Evolutionary conservation across 2,888 invertebrate genomes (phyloP).

Genomic region (Malthinus flaveolus): DNA sequence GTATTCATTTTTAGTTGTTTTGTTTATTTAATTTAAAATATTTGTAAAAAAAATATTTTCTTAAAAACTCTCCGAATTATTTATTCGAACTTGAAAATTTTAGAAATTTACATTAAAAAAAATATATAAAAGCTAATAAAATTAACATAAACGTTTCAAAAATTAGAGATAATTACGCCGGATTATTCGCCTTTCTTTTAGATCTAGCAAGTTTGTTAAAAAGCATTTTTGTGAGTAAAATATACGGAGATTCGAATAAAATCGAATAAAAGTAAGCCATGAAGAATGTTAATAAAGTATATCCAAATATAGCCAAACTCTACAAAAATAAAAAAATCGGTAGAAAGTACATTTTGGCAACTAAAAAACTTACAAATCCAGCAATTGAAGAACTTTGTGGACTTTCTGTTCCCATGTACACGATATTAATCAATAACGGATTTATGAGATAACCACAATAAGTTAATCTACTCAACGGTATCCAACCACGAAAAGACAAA

Average conservation of each 20-base stretch:
- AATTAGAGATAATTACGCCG: background rate
- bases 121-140: too few relatives aligned
- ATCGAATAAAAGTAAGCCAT: slow-evolving; percentile 49
- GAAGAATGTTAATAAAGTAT: slow-evolving; percentile 44
- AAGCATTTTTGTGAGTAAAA: slow-evolving; percentile 47
- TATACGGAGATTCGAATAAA: slow-evolving; percentile 52
- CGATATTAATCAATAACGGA: slow-evolving; percentile 59
- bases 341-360: background rate
- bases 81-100: too few relatives aligned
- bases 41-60: too few relatives aligned
- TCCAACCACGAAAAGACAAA: slow-evolving; percentile 46
- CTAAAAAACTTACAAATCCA: slow-evolving; percentile 46
- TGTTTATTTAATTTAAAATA: too few relatives aligned
- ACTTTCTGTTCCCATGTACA: slow-evolving; percentile 50
- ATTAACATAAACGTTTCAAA: too few relatives aligned
- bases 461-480: slow-evolving; percentile 58
- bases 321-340: slow-evolving; percentile 38
- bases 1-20: too few relatives aligned
- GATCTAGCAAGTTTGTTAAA: slow-evolving; percentile 6
- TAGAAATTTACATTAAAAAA: too few relatives aligned
- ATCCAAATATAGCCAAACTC: slow-evolving; percentile 44
- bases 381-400: slow-evolving; percentile 46
- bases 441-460: slow-evolving; percentile 64
- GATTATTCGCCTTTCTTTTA: slow-evolving; percentile 2
- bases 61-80: too few relatives aligned